Base-by-base conservation (phyloP, 2,113 vertebrate genomes). In the Jaculus jaculus region DNA sequence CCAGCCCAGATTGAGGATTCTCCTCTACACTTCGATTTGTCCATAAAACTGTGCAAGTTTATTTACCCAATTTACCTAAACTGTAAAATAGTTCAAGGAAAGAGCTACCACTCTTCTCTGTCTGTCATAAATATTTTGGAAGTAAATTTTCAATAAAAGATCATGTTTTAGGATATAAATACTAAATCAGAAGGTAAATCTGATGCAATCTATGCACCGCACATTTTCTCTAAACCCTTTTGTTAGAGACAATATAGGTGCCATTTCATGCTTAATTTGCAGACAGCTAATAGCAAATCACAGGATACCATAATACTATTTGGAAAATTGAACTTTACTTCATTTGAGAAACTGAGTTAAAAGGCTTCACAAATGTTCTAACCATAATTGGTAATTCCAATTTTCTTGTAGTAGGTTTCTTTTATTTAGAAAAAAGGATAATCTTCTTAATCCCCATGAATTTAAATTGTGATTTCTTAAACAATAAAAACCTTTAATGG, bases 391-490 rank as follows among this genome's bases (percentile, higher is more conserved):
- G 54, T 82, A 95, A 91, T 71, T 61, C 26, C 54, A 73, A 94
- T 42, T 5, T 4, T 89, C 30, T 34, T 91, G 16, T 26, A 72
- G 30, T 68, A 85, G 93, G 82, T 96, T 80, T 94, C 82, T 79
- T 81, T 71, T n/a, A 84, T 89, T 72, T 68, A 94, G 87, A 97
- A 58, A 72, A 91, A 32, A 94, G 65, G 74, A 58, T 78, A 68
- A 75, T 97, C 89, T 79, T 91, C 95, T 96, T 89, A 93, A 93
- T 96, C 88, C n/a, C 21, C 96, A 93, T 97, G 91, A 91, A 92
- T 96, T 97, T 95, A 89, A 97, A 97, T 96, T 97, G 93, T 93
- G 97, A 96, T 97, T 95, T 96, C 95, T 92, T 79, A 97, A 96
- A 96, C 83, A 96, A 96, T 93, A 92, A 77, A 65, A 91, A 51